Evolutionary conservation across 2,113 vertebrate genomes (phyloP), one percentile per base, ranked within the genome.

Genomic region (Entomyzon cyanotis): DNA sequence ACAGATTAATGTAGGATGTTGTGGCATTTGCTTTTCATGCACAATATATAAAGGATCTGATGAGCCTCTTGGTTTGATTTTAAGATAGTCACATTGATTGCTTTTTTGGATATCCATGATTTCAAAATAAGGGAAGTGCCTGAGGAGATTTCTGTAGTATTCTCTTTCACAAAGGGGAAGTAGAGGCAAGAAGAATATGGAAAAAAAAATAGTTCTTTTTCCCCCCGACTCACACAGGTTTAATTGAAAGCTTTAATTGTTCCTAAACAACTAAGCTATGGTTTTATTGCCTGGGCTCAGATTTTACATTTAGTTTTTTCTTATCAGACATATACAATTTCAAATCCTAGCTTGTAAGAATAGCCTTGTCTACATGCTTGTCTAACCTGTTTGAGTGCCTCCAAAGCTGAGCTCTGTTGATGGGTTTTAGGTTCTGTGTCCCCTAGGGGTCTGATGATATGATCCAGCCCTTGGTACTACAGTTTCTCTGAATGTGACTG

Each of bases 131-230:
- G 19, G 4, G 4, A 69, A 87, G 4, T 27, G 18, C 4, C n/a
- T 81, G 28, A 63, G 19, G 31, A 70, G 90, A 85, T 52, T 73
- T 53, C 41, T 93, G 49, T 11, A 24, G 24, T 80, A 17, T 68
- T 47, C 15, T 69, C 20, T 87, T 73, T 84, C 42, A 53, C 13
- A 69, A 68, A 78, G 13, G 7, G 4, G 27, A 89, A 76, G 10
- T 19, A 58, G 20, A 35, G 15, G 12, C 4, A 87, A 77, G 27
- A 71, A 75, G 25, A 90, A 60, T 28, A 46, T 2, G 53, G 5
- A 7, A 39, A 35, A 63, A 68, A 69, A 37, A 20, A 11, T 0
- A 2, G 4, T 24, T 47, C 0, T 53, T 67, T 39, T 44, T 60
- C 4, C 1, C 33, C 33, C 11, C 23, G 15, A 1, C 16, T 88